Conservation (phyloP, 2,797 vertebrate species). For the Sebastes melanostomus region DNA sequence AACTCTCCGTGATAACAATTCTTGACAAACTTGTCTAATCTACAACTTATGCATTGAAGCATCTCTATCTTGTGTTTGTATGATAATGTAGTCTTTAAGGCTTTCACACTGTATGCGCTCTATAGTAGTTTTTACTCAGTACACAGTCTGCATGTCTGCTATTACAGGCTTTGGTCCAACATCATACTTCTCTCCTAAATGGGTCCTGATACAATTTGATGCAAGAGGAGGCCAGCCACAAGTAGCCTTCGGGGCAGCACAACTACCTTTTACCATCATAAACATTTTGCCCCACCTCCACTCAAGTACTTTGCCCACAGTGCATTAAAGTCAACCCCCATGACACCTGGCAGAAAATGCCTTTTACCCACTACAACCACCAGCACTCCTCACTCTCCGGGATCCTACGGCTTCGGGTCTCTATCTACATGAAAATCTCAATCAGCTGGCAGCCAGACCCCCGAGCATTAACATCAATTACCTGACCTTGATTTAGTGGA, state of each 20-base stretch:
- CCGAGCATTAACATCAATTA: conserved; percentile 77
- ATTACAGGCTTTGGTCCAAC: neutral
- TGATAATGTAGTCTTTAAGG: neutral
- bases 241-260: conserved; percentile 52
- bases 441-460: conserved; percentile 40
- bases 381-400: conserved; percentile 13
- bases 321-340: conserved; percentile 73
- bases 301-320: conserved; percentile 51
- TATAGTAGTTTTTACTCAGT: neutral
- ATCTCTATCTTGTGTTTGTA: neutral
- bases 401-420: conserved; percentile 37
- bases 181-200: conserved; percentile 40
- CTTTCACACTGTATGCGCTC: neutral
- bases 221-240: conserved; percentile 17
- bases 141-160: conserved; percentile 1
- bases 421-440: conserved; percentile 56
- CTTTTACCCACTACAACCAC: conserved; percentile 45
- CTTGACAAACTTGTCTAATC: no score
- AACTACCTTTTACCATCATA: conserved; percentile 54
- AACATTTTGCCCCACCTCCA: conserved; percentile 55
- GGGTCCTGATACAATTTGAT: conserved; percentile 58
- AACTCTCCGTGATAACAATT: no score
- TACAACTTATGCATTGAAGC: neutral
- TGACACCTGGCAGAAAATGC: conserved; percentile 67
- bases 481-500: conserved; percentile 70